Conservation (phyloP, 2,113 vertebrate species). For the Mixornis gularis region DNA sequence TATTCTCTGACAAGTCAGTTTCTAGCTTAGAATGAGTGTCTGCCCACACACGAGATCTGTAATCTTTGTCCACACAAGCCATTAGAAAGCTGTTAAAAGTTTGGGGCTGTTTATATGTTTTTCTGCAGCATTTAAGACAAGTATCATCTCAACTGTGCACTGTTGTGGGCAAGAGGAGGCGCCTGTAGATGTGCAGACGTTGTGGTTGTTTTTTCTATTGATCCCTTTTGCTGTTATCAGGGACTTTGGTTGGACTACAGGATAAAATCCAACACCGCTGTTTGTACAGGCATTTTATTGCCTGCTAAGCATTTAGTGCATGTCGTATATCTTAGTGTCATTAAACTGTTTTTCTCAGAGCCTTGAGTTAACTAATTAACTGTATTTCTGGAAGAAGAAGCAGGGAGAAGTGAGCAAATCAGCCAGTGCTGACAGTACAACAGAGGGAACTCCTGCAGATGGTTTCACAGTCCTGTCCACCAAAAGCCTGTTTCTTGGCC, state of each 20-base stretch:
- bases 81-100: background rate
- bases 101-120: background rate
- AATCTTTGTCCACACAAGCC: background rate
- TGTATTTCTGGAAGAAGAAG: slow-evolving; percentile 79
- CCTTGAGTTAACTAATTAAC: slow-evolving; percentile 33
- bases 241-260: background rate
- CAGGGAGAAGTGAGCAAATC: slow-evolving; percentile 92
- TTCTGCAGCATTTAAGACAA: background rate
- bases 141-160: accelerated
- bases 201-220: background rate
- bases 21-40: background rate
- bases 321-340: background rate
- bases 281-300: background rate
- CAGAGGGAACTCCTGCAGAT: slow-evolving; percentile 86
- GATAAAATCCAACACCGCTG: background rate
- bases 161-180: background rate
- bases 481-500: slow-evolving; percentile 97
- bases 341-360: background rate
- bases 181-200: background rate
- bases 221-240: background rate
- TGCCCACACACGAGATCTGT: background rate
- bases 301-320: background rate
- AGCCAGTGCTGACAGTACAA: slow-evolving; percentile 92
- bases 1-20: background rate
- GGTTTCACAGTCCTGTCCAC: slow-evolving; percentile 96